phyloP scores from a whole-genome alignment of 2,888 invertebrate genomes.

The Carcina quercana region DNA sequence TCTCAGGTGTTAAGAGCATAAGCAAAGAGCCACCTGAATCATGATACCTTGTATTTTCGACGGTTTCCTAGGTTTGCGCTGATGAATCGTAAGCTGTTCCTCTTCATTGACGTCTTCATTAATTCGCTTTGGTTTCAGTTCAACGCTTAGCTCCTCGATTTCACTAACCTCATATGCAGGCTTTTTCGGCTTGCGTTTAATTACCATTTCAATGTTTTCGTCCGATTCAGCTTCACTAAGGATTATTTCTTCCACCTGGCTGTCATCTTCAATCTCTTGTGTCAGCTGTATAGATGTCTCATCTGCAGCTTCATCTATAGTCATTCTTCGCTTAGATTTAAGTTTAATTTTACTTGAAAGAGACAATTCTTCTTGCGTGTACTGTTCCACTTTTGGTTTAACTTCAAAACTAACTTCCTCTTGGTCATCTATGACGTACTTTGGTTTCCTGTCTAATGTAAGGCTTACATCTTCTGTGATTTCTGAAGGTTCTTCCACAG shows the following conservation, averaged over 20 bases:
- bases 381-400: conserved; percentile 54
- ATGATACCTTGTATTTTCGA: conserved; percentile 78
- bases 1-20: no score
- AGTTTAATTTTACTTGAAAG: conserved; percentile 82
- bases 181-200: conserved; percentile 67
- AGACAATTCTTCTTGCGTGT: conserved; percentile 81
- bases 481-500: conserved; percentile 54
- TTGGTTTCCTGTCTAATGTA: conserved; percentile 80
- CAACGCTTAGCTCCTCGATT: conserved; percentile 75
- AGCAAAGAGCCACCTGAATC: no score
- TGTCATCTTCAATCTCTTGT: conserved; percentile 78
- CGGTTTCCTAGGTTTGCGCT: conserved; percentile 77
- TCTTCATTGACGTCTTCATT: conserved; percentile 72
- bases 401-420: conserved; percentile 72
- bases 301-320: conserved; percentile 79
- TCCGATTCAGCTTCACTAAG: conserved; percentile 77
- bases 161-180: conserved; percentile 75
- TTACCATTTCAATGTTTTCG: conserved; percentile 70
- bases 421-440: conserved; percentile 79
- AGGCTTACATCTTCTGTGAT: conserved; percentile 77
- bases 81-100: conserved; percentile 79
- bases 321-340: conserved; percentile 76
- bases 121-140: conserved; percentile 62
- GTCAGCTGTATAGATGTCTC: conserved; percentile 79
- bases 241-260: conserved; percentile 78